Conservation (phyloP, 30 jellyfish, hydroid and myxozoan genomes). For the Hydractinia echinata region DNA sequence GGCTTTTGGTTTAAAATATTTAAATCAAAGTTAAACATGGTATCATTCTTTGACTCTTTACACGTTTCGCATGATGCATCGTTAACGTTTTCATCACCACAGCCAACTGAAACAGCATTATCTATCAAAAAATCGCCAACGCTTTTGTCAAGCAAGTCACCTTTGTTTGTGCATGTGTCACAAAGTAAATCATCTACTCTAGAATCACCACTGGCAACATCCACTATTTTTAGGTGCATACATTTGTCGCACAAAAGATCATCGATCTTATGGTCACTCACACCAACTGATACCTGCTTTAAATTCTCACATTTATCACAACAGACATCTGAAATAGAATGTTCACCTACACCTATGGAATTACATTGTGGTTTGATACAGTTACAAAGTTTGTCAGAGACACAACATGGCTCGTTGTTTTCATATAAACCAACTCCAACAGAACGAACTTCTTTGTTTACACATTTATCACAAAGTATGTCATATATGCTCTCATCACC, state of each 20-base stretch:
- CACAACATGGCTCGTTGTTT: conserved; percentile 41
- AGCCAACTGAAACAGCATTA: conserved; percentile 41
- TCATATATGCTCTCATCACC: conserved; percentile 58
- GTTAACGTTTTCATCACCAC: conserved; percentile 73
- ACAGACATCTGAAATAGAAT: conserved; percentile 32
- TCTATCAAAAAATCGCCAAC: neutral
- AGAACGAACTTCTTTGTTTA: neutral
- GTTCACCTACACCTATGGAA: conserved; percentile 54
- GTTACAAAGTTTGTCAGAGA: conserved; percentile 67
- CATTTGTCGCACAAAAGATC: conserved; percentile 68
- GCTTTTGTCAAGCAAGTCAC: neutral
- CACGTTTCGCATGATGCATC: conserved; percentile 59
- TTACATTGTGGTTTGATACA: conserved; percentile 47
- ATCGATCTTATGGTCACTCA: conserved; percentile 52
- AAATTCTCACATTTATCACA: conserved; percentile 67
- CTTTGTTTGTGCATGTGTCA: conserved; percentile 53
- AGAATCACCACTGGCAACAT: conserved; percentile 54
- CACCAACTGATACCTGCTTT: conserved; percentile 38
- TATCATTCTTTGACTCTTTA: neutral
- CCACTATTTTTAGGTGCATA: neutral
- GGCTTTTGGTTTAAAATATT: conserved; percentile 10
- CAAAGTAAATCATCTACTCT: conserved; percentile 43
- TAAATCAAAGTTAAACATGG: conserved; percentile 19
- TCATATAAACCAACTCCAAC: conserved; percentile 54
- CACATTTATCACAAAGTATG: conserved; percentile 60